Base-by-base conservation (phyloP, 1,140 invertebrate species). In the Sinonovacula constricta region DNA sequence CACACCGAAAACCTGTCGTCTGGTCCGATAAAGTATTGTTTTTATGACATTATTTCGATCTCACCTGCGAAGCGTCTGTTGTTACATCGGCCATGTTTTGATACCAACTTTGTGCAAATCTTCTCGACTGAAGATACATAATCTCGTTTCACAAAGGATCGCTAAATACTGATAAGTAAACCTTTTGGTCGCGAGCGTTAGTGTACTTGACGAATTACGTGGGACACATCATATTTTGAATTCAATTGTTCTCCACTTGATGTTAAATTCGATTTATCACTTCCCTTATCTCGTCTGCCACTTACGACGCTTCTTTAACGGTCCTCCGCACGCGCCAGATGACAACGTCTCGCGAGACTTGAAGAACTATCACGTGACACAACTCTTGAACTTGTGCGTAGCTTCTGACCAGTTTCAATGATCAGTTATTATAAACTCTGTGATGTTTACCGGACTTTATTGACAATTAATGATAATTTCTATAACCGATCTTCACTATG, bases 261-360 rank as follows among this genome's bases (percentile, higher is more conserved):
- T 67, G 65, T 76, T 76, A 66, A 66, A 76, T 76, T 63, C 39
- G 65, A 57, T 66, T 76, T 59, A 62, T 76, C 72, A 63, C 39
- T n/a, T 39, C 28, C 57, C 67, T 76, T 63, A 63, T 59, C 45
- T 28, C 33, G 31, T 12, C 12, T n/a, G 26, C 72, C 72, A 76
- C 72, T 66, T 66, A 24, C 28, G 53, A 33, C n/a, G n/a, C 15
- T 33, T 39, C 34, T 34, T 33, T 76, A 76, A 76, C 72, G 72
- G 72, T 76, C 56, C 24, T 54, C 15, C 59, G 72, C 72, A 76
- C 72, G 72, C 72, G 72, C 62, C 72, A 76, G 72, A 65, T 76
- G 72, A 65, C 63, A 66, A 54, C 26, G 62, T 76, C 72, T 76
- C 72, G 72, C 62, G 72, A 63, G 72, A 76, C 36, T 30, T 76